Evolutionary conservation across 64 coral and sea anemone genomes (phyloP).

Genomic region (Dendrophyllia cribrosa): DNA sequence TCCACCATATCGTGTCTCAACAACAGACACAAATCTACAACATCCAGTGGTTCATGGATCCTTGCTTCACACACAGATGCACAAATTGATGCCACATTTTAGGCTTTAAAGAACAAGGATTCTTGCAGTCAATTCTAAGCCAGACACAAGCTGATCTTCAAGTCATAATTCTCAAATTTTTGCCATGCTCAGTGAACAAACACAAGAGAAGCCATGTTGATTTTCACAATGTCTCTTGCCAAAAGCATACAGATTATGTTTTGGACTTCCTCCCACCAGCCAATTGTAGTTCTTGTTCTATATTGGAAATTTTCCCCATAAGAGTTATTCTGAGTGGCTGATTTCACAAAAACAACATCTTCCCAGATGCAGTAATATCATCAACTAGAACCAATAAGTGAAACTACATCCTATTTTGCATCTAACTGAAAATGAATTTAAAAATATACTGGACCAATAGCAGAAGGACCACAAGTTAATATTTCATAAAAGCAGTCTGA

Average conservation of each 20-base stretch:
- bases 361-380: constrained; percentile 9
- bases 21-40: constrained; percentile 41
- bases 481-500: constrained; percentile 71
- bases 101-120: background rate
- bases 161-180: background rate
- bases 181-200: constrained; percentile 14
- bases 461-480: constrained; percentile 68
- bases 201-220: constrained; percentile 31
- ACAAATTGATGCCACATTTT: constrained; percentile 5
- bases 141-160: background rate
- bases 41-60: background rate
- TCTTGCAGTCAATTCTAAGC: background rate
- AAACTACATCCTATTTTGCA: constrained; percentile 56
- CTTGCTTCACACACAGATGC: background rate
- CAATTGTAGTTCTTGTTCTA: constrained; percentile 43
- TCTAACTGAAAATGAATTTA: constrained; percentile 90
- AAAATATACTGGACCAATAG: constrained; percentile 77
- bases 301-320: background rate
- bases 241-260: constrained; percentile 17
- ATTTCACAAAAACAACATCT: background rate
- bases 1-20: constrained; percentile 90
- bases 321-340: constrained; percentile 33
- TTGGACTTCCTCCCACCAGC: background rate
- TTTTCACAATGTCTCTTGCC: constrained; percentile 10
- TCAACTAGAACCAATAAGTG: constrained; percentile 1